Percentiles rank a stretch among this genome's conserved stretches.
phyloP scores from a whole-genome alignment of 2,797 vertebrate genomes.

The Darevskia nairensis region DNA sequence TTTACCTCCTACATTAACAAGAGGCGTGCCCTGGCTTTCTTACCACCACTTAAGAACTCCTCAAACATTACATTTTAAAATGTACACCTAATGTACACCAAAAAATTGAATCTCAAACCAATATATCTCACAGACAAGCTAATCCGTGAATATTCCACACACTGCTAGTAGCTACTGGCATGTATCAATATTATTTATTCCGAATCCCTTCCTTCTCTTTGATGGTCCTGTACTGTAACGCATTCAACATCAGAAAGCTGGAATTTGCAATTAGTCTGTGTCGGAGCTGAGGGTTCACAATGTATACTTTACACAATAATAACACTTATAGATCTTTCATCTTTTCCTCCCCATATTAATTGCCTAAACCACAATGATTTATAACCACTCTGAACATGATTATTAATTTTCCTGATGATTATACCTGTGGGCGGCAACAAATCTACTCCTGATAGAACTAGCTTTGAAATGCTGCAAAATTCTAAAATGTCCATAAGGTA shows the following conservation, averaged over 20 bases:
- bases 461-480: conserved; percentile 86
- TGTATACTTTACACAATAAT: conserved; percentile 86
- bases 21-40: not conserved
- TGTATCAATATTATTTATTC: conserved; percentile 67
- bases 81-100: not conserved
- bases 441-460: conserved; percentile 84
- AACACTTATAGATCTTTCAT: conserved; percentile 90
- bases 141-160: conserved; percentile 29
- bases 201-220: conserved; percentile 63
- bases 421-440: conserved; percentile 92
- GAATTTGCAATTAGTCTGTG: conserved; percentile 74
- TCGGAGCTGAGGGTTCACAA: conserved; percentile 85
- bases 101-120: not conserved
- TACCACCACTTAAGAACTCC: not conserved
- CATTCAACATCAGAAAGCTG: conserved; percentile 70
- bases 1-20: not conserved
- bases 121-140: not conserved
- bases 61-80: not conserved
- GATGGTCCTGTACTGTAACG: conserved; percentile 70
- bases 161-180: conserved; percentile 59
- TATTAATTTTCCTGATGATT: conserved; percentile 98
- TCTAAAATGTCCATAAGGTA: conserved; percentile 89
- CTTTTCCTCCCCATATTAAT: conserved; percentile 91
- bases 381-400: conserved; percentile 91
- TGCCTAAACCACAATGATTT: conserved; percentile 96